phyloP scores from a whole-genome alignment of 1,140 invertebrate species.

The Aphis craccivora region DNA sequence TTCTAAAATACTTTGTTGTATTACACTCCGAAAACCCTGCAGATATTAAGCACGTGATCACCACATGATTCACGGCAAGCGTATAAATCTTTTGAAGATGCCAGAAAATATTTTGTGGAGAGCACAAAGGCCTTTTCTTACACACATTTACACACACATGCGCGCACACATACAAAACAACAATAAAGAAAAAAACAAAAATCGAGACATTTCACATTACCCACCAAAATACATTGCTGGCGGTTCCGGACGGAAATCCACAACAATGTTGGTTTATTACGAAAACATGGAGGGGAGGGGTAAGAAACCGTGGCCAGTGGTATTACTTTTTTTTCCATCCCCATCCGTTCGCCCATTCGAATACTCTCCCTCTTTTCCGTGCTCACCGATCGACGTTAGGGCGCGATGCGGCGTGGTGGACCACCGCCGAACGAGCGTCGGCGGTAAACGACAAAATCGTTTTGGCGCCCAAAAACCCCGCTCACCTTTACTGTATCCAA shows the following conservation, averaged over 20 bases:
- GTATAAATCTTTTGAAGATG: conserved; percentile 44
- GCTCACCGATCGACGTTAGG: not conserved
- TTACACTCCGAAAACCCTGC: not conserved
- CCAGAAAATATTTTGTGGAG: not conserved
- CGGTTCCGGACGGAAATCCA: conserved; percentile 36
- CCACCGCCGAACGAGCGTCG: not conserved
- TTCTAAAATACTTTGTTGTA: not conserved
- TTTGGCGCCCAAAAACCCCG: not conserved
- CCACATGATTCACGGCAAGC: not conserved
- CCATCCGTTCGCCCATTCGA: too few relatives aligned
- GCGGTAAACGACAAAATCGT: not conserved
- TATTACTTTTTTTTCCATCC: not conserved
- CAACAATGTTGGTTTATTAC: conserved; percentile 39
- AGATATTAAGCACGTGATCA: not conserved
- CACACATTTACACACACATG: not conserved
- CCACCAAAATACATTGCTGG: not conserved
- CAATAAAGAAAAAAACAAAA: not conserved
- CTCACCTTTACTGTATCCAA: not conserved
- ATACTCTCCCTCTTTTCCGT: not conserved
- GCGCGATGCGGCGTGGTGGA: not conserved
- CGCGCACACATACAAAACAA: not conserved
- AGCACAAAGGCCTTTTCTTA: not conserved
- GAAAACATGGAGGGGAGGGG: not conserved
- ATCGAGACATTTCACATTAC: conserved; percentile 33
- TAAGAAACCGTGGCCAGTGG: not conserved